Evolutionary conservation across 2,888 invertebrate genomes (phyloP), one percentile per base, ranked within the genome.

Genomic region (Syritta pipiens): DNA sequence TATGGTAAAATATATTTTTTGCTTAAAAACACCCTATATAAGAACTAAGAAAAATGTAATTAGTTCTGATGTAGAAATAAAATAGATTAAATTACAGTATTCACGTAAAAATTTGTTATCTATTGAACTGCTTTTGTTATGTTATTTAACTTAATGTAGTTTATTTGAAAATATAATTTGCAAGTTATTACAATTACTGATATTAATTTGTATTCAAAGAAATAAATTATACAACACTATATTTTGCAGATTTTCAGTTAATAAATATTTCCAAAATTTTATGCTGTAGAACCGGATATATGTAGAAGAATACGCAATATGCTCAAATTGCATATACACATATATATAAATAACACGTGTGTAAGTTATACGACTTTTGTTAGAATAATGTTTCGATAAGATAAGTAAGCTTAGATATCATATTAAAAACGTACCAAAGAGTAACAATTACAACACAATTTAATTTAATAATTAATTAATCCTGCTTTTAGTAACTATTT

Each of bases 1-100:
- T 94, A 83, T 94, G 94, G 94, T 94, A 93, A 85, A 84, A 26
- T 35, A 42, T 20, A n/a, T 12, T 4, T 17, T 10, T n/a, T n/a
- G n/a, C n/a, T n/a, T n/a, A n/a, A n/a, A n/a, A n/a, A n/a, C n/a
- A n/a, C n/a, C n/a, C n/a, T n/a, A n/a, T n/a, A n/a, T n/a, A n/a
- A n/a, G n/a, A n/a, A n/a, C n/a, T n/a, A n/a, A n/a, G n/a, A n/a
- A 4, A 40, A 72, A 51, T 60, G 59, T 55, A 68, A 69, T 68
- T 69, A 69, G 62, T 28, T 49, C 57, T 32, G 24, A 63, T 28
- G 35, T 48, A 76, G 10, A n/a, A 49, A 3, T 32, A 42, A 48
- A 42, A 48, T 62, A n/a, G n/a, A n/a, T n/a, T n/a, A n/a, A n/a
- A n/a, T n/a, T n/a, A n/a, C n/a, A n/a, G n/a, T n/a, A n/a, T n/a